phyloP scores from a whole-genome alignment of 2,113 vertebrate genomes.

The Platichthys stellatus region DNA sequence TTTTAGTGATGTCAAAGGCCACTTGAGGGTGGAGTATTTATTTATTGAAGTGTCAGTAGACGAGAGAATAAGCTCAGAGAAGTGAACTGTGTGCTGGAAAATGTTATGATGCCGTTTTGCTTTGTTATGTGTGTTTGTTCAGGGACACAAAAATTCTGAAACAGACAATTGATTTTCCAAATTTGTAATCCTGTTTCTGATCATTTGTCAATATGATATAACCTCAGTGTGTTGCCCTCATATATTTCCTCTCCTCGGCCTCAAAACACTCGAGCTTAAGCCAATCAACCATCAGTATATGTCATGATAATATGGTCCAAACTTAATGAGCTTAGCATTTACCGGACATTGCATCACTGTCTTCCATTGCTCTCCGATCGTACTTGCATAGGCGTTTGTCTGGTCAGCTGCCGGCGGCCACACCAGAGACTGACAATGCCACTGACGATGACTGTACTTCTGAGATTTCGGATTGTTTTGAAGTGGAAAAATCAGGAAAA shows the following conservation, averaged over 20 bases:
- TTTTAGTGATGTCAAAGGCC: slow-evolving; percentile 36
- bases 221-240: slow-evolving; percentile 21
- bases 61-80: slow-evolving; percentile 24
- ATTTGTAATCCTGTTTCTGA: slow-evolving; percentile 27
- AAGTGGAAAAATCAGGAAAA: slow-evolving; percentile 74
- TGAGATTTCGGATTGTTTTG: slow-evolving; percentile 83
- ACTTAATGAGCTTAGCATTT: slow-evolving; percentile 62
- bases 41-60: slow-evolving; percentile 56
- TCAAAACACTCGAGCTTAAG: slow-evolving; percentile 25
- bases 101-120: slow-evolving; percentile 26
- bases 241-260: not conserved
- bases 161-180: slow-evolving; percentile 9
- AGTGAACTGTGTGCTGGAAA: slow-evolving; percentile 37
- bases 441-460: slow-evolving; percentile 73
- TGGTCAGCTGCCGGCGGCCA: slow-evolving; percentile 90
- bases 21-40: slow-evolving; percentile 76
- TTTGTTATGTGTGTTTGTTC: slow-evolving; percentile 25
- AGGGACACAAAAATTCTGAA: slow-evolving; percentile 27
- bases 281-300: slow-evolving; percentile 39
- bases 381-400: slow-evolving; percentile 67
- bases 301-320: slow-evolving; percentile 31
- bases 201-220: slow-evolving; percentile 39
- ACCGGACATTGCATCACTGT: slow-evolving; percentile 62
- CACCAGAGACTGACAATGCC: slow-evolving; percentile 73
- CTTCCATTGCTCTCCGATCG: slow-evolving; percentile 74